Base-by-base conservation (phyloP, 2,113 vertebrate species). In the Ailuropoda melanoleuca region DNA sequence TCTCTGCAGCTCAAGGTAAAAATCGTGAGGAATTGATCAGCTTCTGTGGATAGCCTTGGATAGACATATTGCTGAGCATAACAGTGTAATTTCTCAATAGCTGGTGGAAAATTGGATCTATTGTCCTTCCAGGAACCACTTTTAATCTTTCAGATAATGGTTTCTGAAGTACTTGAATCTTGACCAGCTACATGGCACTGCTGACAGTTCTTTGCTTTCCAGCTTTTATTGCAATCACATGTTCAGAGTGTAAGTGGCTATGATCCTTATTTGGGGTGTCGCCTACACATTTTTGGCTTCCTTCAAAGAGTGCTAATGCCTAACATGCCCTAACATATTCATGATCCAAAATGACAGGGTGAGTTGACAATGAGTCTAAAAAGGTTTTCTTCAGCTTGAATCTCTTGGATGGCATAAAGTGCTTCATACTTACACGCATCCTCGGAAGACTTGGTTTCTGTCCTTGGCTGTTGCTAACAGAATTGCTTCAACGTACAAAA, bases 201-300 rank as follows among this genome's bases (percentile, higher is more conserved):
- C 98, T 99, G 78, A 98, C 48, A 3, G 95, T 88, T 2, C 97
- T 90, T 62, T 97, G 99, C 97, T 97, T 99, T 34, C 99, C 99
- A 0, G 99, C 98, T 95, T 99, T 98, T 96, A 99, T 98, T 1
- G 99, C 99, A 99, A 99, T 99, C 94, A 99, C 99, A 0, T 99
- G 99, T 90, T 99, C 99, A 0, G 99, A 99, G 95, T 99, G 98
- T 94, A 99, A 98, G 85, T 99, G 99, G 92, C 99, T 99, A 0
- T 99, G 99, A 80, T 99, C 99, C 98, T 99, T 99, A 2, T 99
- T 99, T 0, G 99, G 99, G 4, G 99, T 99, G 97, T 99, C 99
- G 97, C 99, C 99, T 9, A 98, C 98, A 83, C 99, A 99, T 96
- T 99, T 99, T 98, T 99, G 99, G 98, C 99, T 99, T 96, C 99